Base-by-base conservation (phyloP, 2,113 vertebrate genomes). In the Syngnathoides biaculeatus region DNA sequence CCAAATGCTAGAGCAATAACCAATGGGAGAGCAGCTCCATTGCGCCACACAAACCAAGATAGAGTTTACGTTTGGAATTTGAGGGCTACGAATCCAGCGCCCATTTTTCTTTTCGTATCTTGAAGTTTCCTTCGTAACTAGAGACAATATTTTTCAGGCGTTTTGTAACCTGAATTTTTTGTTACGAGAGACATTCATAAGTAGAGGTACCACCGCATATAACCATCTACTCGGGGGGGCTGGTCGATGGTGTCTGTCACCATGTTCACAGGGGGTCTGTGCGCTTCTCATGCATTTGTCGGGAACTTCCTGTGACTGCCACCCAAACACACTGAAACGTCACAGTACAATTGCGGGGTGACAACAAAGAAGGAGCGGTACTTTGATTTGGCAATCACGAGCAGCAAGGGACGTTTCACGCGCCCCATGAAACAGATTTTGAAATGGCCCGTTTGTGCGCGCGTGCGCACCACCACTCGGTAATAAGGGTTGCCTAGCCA, bases 161-260 rank as follows among this genome's bases (percentile, higher is more conserved):
- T n/a, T n/a, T n/a, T n/a, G n/a, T n/a, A n/a, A n/a, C n/a, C n/a
- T n/a, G n/a, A n/a, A n/a, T n/a, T n/a, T n/a, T n/a, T n/a, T n/a
- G n/a, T n/a, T n/a, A n/a, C n/a, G n/a, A n/a, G n/a, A n/a, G n/a
- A n/a, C n/a, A n/a, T n/a, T n/a, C n/a, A n/a, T n/a, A n/a, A n/a
- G n/a, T n/a, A n/a, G n/a, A n/a, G n/a, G n/a, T n/a, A n/a, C n/a
- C n/a, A n/a, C n/a, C n/a, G n/a, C n/a, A n/a, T n/a, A 92, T 93
- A 93, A 92, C 88, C 92, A 92, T 88, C 90, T 81, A 91, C 89
- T 92, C 88, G 53, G 73, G 84, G 61, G 73, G 78, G 77, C 64
- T 68, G 63, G n/a, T n/a, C n/a, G n/a, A n/a, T 67, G 73, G 72
- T 80, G 78, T 77, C 74, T 78, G 82, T 75, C 75, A 79, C 69